Base-by-base conservation (phyloP, 2,113 vertebrate genomes). In the Clarias gariepinus region DNA sequence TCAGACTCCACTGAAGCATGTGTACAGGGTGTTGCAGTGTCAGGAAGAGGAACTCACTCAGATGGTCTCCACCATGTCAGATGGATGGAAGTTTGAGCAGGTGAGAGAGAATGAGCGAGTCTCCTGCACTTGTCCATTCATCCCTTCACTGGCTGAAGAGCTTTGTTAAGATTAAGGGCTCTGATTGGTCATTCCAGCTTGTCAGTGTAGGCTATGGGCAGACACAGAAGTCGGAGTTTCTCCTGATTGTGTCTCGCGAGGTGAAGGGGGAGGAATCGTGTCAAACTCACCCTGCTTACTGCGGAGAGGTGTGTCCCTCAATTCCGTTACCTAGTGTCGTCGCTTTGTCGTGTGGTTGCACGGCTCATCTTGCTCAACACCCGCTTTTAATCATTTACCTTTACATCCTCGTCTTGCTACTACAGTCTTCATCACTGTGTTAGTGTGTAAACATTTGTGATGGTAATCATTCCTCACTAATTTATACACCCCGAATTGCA, bases 1-100 rank as follows among this genome's bases (percentile, higher is more conserved):
- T 55, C 92, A 99, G 98, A 95, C 97, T 91, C 97, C 98, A 0
- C 95, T 96, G 91, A 99, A 99, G 90, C 98, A 99, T 0, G 98
- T 99, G 47, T 99, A 99, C 92, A 95, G 98, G 68, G 98, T 99
- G 90, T 94, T 99, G 85, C 98, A 99, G 93, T 99, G 98, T 91
- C 98, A 99, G 93, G 98, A 99, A 87, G 98, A 99, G 88, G 98
- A 99, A 58, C 95, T 99, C 82, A 99, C 98, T 0, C 98, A 99
- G 90, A 99, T 99, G 98, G 98, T 99, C 90, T 99, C 98, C 19
- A 99, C 98, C 84, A 99, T 99, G 98, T 99, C 98, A 0, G 98
- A 99, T 0, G 98, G 98, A 90, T 99, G 98, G 98, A 99, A 97
- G 93, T 99, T 99, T 82, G 98, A 99, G 86, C 98, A 99, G 97